A percentile compares a stretch with the other conserved stretches of the same genome.
Conservation (phyloP, 2,888 invertebrate genomes). For the Villa cingulata region DNA sequence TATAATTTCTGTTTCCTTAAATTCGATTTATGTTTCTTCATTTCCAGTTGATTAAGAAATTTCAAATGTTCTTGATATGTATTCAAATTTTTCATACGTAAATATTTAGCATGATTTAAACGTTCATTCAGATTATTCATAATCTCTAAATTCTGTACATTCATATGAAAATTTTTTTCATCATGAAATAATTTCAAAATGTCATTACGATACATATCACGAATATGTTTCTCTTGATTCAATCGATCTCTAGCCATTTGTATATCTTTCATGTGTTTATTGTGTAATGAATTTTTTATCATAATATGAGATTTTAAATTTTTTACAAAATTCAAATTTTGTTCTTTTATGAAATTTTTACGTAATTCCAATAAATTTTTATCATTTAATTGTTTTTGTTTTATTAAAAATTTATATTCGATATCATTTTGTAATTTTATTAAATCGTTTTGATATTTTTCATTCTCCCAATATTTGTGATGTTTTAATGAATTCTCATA, state of each 20-base stretch:
- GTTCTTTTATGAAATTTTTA: neutral
- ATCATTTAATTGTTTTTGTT: conserved; percentile 32
- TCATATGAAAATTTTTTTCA: neutral
- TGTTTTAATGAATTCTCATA: conserved; percentile 34
- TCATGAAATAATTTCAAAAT: neutral
- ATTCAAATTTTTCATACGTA: conserved; percentile 25
- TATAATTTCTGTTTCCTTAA: conserved; percentile 27
- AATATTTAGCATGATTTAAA: conserved; percentile 27
- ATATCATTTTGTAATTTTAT: conserved; percentile 31
- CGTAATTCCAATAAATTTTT: conserved; percentile 5
- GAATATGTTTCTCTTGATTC: too few species aligned
- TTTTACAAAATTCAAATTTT: neutral
- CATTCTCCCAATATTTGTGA: conserved; percentile 34
- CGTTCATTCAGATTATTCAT: conserved; percentile 6
- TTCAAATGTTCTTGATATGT: conserved; percentile 28
- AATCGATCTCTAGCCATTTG: neutral
- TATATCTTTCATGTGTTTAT: neutral
- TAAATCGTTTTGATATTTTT: conserved; percentile 31
- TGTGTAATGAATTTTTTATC: neutral
- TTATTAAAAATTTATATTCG: conserved; percentile 28
- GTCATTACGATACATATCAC: neutral
- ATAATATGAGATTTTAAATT: neutral
- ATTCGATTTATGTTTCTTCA: conserved; percentile 31
- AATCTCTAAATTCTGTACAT: neutral
- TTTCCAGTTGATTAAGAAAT: conserved; percentile 30